Percentiles rank a stretch among this genome's conserved stretches.
Conservation (phyloP, 2,113 vertebrate genomes). For the Bubo scandiacus region DNA sequence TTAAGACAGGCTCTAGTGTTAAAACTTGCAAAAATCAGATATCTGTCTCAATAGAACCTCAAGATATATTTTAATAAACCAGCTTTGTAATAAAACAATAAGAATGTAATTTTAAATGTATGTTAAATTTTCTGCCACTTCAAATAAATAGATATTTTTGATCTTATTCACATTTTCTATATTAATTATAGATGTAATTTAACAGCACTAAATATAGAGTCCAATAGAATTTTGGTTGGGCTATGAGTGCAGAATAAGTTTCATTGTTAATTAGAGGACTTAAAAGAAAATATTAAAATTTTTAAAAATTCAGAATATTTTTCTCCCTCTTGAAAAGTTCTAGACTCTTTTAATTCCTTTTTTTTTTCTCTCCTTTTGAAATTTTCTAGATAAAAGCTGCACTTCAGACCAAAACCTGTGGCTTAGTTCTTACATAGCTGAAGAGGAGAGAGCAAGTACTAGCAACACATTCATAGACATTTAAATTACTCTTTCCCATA, state of each 20-base stretch:
- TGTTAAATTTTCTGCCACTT: not conserved
- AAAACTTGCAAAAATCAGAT: not conserved
- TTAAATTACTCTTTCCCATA: not conserved
- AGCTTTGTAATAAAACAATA: not conserved
- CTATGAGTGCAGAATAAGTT: not conserved
- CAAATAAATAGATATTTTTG: not conserved
- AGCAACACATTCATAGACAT: not conserved
- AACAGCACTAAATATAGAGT: not conserved
- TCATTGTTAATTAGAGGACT: not conserved
- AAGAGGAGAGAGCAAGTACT: not conserved
- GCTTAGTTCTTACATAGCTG: not conserved
- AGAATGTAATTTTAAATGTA: not conserved
- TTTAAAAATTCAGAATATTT: not conserved
- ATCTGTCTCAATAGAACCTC: not conserved
- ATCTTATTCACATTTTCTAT: not conserved
- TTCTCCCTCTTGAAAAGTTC: not conserved
- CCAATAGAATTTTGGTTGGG: not conserved
- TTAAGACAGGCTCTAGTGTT: not conserved
- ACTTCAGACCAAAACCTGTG: not conserved
- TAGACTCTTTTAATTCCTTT: not conserved
- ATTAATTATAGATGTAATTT: slow-evolving; percentile 23
- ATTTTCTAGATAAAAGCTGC: not conserved
- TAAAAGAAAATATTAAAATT: not conserved
- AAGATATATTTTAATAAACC: not conserved
- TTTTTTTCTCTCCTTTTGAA: not conserved